These are phyloP conservation scores for Gastrophysa polygoni DNA, from an alignment of 2,888 invertebrate genomes.

Conservation along the genomic window DNA sequence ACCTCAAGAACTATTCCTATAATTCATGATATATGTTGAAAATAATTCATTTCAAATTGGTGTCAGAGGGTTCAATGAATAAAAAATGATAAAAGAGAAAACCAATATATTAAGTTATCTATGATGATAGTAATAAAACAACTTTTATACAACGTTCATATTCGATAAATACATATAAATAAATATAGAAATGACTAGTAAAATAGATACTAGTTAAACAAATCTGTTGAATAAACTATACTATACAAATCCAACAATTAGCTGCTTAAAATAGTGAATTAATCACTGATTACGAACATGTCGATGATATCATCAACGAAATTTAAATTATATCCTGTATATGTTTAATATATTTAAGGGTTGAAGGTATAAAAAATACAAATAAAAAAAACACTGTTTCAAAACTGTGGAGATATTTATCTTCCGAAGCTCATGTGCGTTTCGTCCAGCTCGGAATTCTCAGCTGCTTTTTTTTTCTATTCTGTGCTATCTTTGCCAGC, in stretches of 20 bases:
- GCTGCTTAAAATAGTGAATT: slow-evolving; percentile 47
- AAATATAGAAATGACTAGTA: slow-evolving; percentile 58
- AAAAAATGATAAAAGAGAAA: slow-evolving; percentile 41
- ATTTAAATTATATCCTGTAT: slow-evolving; percentile 32
- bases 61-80: no score
- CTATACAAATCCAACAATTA: slow-evolving; percentile 53
- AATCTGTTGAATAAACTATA: slow-evolving; percentile 56
- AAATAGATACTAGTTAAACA: slow-evolving; percentile 43
- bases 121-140: slow-evolving; percentile 55
- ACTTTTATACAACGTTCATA: slow-evolving; percentile 56
- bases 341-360: no score
- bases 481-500: no score
- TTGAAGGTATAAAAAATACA: no score
- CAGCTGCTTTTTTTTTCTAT: no score
- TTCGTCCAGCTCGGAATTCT: no score
- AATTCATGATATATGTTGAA: no score
- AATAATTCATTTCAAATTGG: no score
- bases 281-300: slow-evolving; percentile 38
- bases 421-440: no score
- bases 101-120: slow-evolving; percentile 51
- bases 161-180: slow-evolving; percentile 49
- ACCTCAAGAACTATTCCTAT: no score
- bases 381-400: no score
- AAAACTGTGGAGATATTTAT: no score
- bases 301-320: slow-evolving; percentile 32